Percentiles rank a stretch among this genome's conserved stretches.
phyloP scores from a whole-genome alignment of 2,113 vertebrate species.

The Lagopus muta region DNA sequence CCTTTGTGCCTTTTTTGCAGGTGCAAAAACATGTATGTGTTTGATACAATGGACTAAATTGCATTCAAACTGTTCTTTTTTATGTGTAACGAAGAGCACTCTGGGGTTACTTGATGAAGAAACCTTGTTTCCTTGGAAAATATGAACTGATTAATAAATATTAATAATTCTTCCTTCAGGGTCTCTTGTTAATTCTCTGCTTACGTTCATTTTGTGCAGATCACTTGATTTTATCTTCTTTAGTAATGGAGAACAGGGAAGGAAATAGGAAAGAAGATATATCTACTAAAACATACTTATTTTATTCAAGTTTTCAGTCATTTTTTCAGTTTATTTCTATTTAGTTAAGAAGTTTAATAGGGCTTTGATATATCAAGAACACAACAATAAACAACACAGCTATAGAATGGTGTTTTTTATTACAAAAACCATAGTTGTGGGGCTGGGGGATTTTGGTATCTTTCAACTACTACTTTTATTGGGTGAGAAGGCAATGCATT shows the following conservation, averaged over 20 bases:
- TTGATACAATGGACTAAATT: not conserved
- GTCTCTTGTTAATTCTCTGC: not conserved
- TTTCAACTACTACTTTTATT: not conserved
- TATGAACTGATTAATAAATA: not conserved
- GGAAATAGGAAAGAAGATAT: not conserved
- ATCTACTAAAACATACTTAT: not conserved
- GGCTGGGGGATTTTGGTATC: not conserved
- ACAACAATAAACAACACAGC: not conserved
- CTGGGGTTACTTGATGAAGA: not conserved
- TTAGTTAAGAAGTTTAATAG: not conserved
- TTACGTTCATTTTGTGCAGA: not conserved
- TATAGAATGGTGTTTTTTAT: not conserved
- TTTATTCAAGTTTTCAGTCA: not conserved
- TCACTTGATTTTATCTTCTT: not conserved
- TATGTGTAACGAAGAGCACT: not conserved
- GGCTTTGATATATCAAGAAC: not conserved
- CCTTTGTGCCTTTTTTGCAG: not conserved
- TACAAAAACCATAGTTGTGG: not conserved
- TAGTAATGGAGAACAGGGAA: not conserved
- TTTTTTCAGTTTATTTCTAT: not conserved
- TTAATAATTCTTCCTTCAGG: not conserved
- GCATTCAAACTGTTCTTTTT: not conserved
- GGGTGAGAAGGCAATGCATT: not conserved
- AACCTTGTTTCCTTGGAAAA: not conserved
- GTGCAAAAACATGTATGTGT: not conserved